Evolutionary conservation across 2,113 vertebrate genomes (phyloP).

Genomic region (Eulemur rufifrons): DNA sequence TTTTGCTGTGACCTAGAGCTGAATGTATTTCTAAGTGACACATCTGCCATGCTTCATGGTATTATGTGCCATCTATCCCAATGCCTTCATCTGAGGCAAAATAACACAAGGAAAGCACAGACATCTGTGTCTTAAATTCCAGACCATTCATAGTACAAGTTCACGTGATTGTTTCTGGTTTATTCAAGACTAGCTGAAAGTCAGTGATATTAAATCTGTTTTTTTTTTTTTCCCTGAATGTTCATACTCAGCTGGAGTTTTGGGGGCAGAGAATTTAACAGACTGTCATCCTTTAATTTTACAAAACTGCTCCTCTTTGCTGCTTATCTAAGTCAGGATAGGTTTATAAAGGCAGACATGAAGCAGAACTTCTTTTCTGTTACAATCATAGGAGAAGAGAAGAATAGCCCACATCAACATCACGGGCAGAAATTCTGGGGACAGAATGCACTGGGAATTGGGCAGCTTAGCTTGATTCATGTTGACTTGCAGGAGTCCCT

Average conservation of each 20-base stretch:
- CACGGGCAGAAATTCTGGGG: slow-evolving; percentile 22
- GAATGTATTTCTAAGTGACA: neutral
- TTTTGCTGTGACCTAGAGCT: neutral
- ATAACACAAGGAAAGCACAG: neutral
- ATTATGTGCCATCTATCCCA: neutral
- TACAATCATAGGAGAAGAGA: slow-evolving; percentile 6
- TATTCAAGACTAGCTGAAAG: neutral
- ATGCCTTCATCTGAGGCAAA: neutral
- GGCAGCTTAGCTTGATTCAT: neutral
- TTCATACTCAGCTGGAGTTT: neutral
- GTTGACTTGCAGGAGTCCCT: neutral
- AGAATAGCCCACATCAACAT: neutral
- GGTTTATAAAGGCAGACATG: slow-evolving; percentile 52
- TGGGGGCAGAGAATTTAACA: neutral
- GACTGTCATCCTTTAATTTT: neutral
- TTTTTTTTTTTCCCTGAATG: neutral
- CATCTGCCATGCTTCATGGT: neutral
- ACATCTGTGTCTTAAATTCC: neutral
- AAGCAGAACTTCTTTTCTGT: neutral
- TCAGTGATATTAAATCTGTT: neutral
- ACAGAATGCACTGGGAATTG: neutral
- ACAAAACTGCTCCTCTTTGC: slow-evolving; percentile 21
- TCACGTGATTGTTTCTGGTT: neutral
- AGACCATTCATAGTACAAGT: neutral
- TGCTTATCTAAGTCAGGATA: slow-evolving; percentile 24